Base-by-base conservation (phyloP, 2,113 vertebrate genomes). In the Charadrius vociferus region DNA sequence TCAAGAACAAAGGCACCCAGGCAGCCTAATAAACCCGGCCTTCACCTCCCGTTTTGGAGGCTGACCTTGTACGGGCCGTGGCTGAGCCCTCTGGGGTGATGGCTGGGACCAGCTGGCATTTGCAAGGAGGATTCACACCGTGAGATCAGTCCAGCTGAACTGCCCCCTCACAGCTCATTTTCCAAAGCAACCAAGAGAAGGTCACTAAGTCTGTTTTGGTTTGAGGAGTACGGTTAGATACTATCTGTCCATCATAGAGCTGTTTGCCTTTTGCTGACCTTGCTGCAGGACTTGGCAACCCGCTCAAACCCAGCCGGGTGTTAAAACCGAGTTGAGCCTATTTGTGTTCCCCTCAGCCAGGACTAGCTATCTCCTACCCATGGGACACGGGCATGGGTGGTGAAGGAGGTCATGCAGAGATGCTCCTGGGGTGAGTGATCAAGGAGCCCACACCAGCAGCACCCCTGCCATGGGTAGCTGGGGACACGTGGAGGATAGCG, bases 161-260 rank as follows among this genome's bases (percentile, higher is more conserved):
- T 85, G 43, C 4, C 43, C 71, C 43, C 41, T 75, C 34, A 23
- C 50, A 72, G 34, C 9, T 32, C 34, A 3, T 43, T 62, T 75
- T 81, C 49, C 67, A 81, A 18, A 72, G 32, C 26, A 67, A 3
- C 10, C 14, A 10, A 14, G 50, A 65, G 53, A 26, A 77, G 81
- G 37, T 56, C 63, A 61, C 34, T 5, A 11, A 16, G 61, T 45
- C 49, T 24, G 9, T 26, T 84, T 14, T 83, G 83, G 29, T 61
- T 78, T 62, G 52, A 80, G 53, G 68, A 87, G 32, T 1, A 39
- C 10, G 68, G 0, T 17, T 6, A 26, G 52, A 30, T 16, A 15
- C 14, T 41, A 63, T 29, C 36, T 1, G 0, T 62, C n/a, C 36
- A 29, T 49, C 4, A 0, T 17, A 53, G 45, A n/a, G 22, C n/a